Evolutionary conservation across 2,113 vertebrate genomes (phyloP), one percentile per base, ranked within the genome.

Genomic region (Ochotona curzoniae): DNA sequence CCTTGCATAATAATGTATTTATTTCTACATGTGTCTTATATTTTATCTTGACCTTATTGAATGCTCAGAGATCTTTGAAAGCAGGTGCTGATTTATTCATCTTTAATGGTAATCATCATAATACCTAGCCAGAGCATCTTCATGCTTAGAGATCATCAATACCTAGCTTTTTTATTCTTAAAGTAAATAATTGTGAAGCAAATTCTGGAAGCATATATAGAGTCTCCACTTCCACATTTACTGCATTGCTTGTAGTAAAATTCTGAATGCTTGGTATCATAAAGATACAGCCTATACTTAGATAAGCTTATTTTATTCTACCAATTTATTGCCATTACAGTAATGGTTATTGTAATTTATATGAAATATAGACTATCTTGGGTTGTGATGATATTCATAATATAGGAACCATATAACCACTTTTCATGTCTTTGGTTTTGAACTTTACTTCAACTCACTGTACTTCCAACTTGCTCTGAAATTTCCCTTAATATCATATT

Each of bases 31-130:
- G 14, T 84, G 7, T 75, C 21, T 92, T 88, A 64, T 20, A 3
- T 93, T 83, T 79, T 0, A 49, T 17, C 3, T 89, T 89, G 51
- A 64, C 9, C 26, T 14, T 86, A n/a, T 85, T 21, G 87, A 89
- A 86, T 14, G 69, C 7, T 70, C 82, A 67, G 25, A 78, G 28
- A 71, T 93, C 11, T 95, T 80, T 84, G 35, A 90, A 90, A 93
- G 47, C 21, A 75, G 32, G 57, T 10, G 30, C 15, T 63, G 61
- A 87, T 61, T 88, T 66, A 28, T 83, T 57, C 38, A 74, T 35
- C 14, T 80, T 81, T 54, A 81, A 4, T 66, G 80, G 8, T 49
- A 57, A 49, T 10, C 8, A 70, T 87, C 57, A 28, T 8, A 88
- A 73, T 85, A 67, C 32, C 30, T 81, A 93, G 20, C 88, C 67